Base-by-base conservation (phyloP, 2,888 invertebrate species). In the Eurytoma adleriae region DNA sequence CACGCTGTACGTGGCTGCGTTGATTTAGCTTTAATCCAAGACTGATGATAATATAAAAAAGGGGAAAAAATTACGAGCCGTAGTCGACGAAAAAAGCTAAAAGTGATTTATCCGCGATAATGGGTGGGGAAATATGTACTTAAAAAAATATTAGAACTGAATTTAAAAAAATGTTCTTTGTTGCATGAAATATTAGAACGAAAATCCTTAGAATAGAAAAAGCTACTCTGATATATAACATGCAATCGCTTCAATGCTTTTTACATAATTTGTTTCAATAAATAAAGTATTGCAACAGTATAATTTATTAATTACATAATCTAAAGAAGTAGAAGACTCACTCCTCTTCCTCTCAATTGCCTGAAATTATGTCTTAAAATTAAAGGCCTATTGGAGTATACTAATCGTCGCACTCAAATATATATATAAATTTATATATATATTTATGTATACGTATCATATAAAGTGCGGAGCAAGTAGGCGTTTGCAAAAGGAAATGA, bases 251-350 rank as follows among this genome's bases (percentile, higher is more conserved):
- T 80, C 80, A 70, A 78, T 80, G 72, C 69, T 74, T 80, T 80
- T 78, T 80, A 74, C 64, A 80, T 40, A 69, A 78, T 81, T 78
- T 52, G 64, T 78, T 74, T 78, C 20, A 81, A 81, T 81, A 81
- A 81, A 81, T 81, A 81, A 81, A 40, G 70, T 81, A 80, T 80
- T 80, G 72, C 68, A 80, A 80, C 73, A 52, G 56, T 77, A 78
- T 81, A 75, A 78, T 81, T 82, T 82, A 78, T 81, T 75, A 79
- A 72, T 79, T 76, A 18, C 68, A 50, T 82, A 82, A 64, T 66
- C 61, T 71, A 76, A 80, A 74, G 59, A 79, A 79, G 71, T 75
- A 54, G 52, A 68, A 79, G 66, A 78, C 73, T 69, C 61, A 62
- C 70, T 67, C 57, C 62, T 67, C 27, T 78, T 78, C 50, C 30